Evolutionary conservation across 2,888 invertebrate genomes (phyloP), one percentile per base, ranked within the genome.

Genomic region (Folsomia candida): DNA sequence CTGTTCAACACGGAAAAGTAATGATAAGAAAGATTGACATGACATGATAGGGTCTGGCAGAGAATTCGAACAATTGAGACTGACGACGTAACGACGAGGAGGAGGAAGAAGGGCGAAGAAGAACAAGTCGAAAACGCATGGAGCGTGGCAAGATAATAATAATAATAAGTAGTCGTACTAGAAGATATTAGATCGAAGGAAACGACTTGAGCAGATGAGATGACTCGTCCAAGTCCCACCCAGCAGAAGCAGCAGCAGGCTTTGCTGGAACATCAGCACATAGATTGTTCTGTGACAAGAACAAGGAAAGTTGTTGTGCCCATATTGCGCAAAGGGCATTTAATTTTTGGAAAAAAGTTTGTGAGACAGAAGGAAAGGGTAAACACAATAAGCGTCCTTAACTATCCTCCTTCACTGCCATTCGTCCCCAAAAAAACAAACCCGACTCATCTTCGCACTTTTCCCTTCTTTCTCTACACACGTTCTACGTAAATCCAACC

Each of bases 251-350:
- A n/a, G n/a, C n/a, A n/a, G n/a, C n/a, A n/a, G n/a, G n/a, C n/a
- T n/a, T n/a, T n/a, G n/a, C n/a, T n/a, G n/a, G n/a, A n/a, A n/a
- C n/a, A n/a, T n/a, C n/a, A 47, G 18, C 18, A 18, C 18, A 47
- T 47, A 47, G 47, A 47, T 47, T n/a, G n/a, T n/a, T 26, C 59
- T 70, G 72, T 75, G 75, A 75, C 75, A 75, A 70, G 75, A 73
- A 71, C 71, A 75, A 73, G 73, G 68, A 51, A 70, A 75, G 75
- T 57, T 71, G 68, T n/a, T n/a, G n/a, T n/a, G n/a, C n/a, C n/a
- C n/a, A n/a, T 71, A 73, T 75, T 75, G 73, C 71, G n/a, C n/a
- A 73, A 73, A 71, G 69, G 71, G 68, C 75, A 75, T 75, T 75
- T 75, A 75, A 75, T 75, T 75, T 75, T 63, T 20, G 57, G 57